Base-by-base conservation (phyloP, 2,797 vertebrate species). In the Graptemys geographica region DNA sequence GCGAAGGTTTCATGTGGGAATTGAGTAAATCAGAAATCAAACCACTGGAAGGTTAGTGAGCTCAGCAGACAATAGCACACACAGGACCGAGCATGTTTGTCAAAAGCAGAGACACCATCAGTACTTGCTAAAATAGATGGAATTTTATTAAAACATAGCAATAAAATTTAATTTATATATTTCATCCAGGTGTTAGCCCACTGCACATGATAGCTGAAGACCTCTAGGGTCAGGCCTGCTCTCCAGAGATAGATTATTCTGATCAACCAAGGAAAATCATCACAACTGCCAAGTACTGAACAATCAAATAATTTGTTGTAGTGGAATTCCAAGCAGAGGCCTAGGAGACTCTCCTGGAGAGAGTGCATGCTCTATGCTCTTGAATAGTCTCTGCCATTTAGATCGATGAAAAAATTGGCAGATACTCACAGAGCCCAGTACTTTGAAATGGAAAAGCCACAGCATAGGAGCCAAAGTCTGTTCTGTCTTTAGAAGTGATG, bases 331-430 rank as follows among this genome's bases (percentile, higher is more conserved):
- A 21, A 2, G 52, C 8, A 1, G 23, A 4, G 1, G 3, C 47
- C 6, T 1, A 7, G 19, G 74, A 4, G 1, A 23, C 0, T 5
- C 1, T 9, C 21, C 16, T 0, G 6, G 19, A 0, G 0, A 1
- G 8, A 2, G 59, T 59, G 59, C 5, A 1, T 1, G 1, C 0
- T n/a, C 9, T 56, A 18, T 3, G 81, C 84, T 59, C 85, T 2
- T 0, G 3, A 11, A 6, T 1, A 25, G 1, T 4, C 79, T 52
- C 49, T n/a, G 86, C 37, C 5, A 41, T 21, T 37, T 1, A 7
- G 65, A 52, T 0, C 15, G 59, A 28, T 55, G 62, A 51, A 55
- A 44, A 55, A 2, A 11, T 0, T 1, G 33, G 53, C 3, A 59
- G 81, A 8, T 5, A 0, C 3, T 41, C 15, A 15, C 13, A 12